A percentile compares a stretch with the other conserved stretches of the same genome.
Evolutionary conservation across 2,888 invertebrate genomes (phyloP).

Genomic region (Nomada flava): DNA sequence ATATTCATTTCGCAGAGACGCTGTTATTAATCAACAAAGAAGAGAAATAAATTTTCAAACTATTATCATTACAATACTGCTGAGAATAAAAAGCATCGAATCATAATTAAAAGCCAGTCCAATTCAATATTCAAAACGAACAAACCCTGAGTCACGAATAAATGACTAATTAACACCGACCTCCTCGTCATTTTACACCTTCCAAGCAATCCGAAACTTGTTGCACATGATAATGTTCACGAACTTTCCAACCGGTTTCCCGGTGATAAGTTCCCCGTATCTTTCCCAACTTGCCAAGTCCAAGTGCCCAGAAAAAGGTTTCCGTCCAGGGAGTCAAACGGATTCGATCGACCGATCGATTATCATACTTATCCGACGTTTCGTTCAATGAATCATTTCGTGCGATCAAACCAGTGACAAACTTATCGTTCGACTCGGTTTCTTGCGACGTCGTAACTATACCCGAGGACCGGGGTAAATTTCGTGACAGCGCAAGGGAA

Average conservation of each 20-base stretch:
- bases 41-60: too few species aligned
- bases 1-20: not conserved
- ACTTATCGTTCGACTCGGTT: not conserved
- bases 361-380: not conserved
- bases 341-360: slow-evolving; percentile 14
- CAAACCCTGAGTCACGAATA: not conserved
- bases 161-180: not conserved
- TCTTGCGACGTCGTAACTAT: not conserved
- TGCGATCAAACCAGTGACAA: slow-evolving; percentile 34
- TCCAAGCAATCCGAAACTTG: not conserved
- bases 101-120: not conserved
- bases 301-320: not conserved
- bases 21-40: not conserved
- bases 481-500: not conserved
- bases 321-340: too few species aligned
- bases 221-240: slow-evolving; percentile 19
- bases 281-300: not conserved
- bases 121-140: not conserved
- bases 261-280: not conserved
- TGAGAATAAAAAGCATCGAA: not conserved
- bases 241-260: slow-evolving; percentile 17
- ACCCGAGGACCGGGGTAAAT: not conserved
- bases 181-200: not conserved
- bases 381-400: slow-evolving; percentile 4
- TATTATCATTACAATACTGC: too few species aligned